phyloP scores from a whole-genome alignment of 2,797 vertebrate species.

The Arnoldichthys spilopterus region DNA sequence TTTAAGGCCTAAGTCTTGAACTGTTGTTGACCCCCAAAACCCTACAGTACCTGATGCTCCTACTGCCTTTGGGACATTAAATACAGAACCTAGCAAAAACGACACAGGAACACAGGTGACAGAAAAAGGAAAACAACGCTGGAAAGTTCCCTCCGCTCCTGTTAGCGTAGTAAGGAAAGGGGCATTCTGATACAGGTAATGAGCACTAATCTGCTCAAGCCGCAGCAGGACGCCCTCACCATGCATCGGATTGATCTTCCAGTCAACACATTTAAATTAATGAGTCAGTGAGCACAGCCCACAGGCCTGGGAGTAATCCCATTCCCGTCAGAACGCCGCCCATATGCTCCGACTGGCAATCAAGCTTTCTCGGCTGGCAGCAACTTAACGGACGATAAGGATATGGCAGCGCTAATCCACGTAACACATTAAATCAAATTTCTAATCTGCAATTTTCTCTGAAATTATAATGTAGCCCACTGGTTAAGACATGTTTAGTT shows the following conservation, averaged over 20 bases:
- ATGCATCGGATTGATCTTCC: slow-evolving; percentile 39
- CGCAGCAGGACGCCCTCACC: slow-evolving; percentile 40
- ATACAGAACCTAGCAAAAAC: not conserved
- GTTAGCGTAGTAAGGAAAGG: not conserved
- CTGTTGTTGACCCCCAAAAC: not conserved
- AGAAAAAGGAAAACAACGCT: not conserved
- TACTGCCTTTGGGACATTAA: not conserved
- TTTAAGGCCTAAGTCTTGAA: not conserved
- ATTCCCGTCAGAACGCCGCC: not conserved
- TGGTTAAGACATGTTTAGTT: not conserved
- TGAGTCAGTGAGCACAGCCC: not conserved
- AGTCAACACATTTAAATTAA: slow-evolving; percentile 37
- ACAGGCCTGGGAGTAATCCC: not conserved
- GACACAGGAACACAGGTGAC: not conserved
- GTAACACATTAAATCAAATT: not conserved
- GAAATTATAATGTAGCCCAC: too few relatives aligned
- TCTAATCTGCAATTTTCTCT: too few relatives aligned
- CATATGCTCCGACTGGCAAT: not conserved
- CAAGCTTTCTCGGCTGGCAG: not conserved
- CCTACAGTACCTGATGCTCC: too few relatives aligned
- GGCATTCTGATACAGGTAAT: slow-evolving; percentile 50
- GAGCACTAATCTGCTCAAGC: slow-evolving; percentile 63
- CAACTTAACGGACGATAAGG: not conserved
- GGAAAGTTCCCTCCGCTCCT: not conserved
- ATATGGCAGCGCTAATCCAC: not conserved